Base-by-base conservation (phyloP, 2,113 vertebrate species). In the Gorsachius goisagi region DNA sequence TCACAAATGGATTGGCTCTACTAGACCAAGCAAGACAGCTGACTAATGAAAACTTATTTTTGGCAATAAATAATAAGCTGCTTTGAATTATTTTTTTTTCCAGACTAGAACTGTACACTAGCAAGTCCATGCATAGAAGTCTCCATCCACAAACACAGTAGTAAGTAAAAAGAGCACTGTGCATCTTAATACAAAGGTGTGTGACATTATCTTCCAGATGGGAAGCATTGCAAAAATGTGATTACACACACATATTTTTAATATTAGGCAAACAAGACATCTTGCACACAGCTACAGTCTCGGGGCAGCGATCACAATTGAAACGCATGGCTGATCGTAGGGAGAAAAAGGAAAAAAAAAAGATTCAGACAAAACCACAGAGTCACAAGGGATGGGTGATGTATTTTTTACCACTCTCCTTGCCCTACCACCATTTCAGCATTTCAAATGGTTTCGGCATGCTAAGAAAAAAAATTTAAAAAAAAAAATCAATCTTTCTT, bases 381-480 rank as follows among this genome's bases (percentile, higher is more conserved):
- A 87, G 86, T 89, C 72, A 69, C 69, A 90, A 85, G 93, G 78
- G 76, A 79, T 62, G 75, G 79, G 66, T 77, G 90, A 69, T 62
- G 33, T 45, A 55, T 90, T 96, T 93, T 86, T 85, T 62, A 95
- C 77, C 84, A 82, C 35, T 52, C 81, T 95, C 77, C 66, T 76
- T 49, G 56, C 35, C 73, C 56, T 81, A 41, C 18, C 21, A 41
- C 58, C 49, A 39, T 33, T 68, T 47, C 60, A 76, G 12, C 3
- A 49, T 91, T 93, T 90, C 76, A 28, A 87, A 93, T 21, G 17
- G 85, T 55, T 89, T 86, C 56, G 64, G 60, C 4, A 33, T 24
- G 71, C 78, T 94, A 64, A 96, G 97, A 90, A 82, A 69, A 32
- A 35, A 88, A 90, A 62, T 16, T 12, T 5, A 39, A 30, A 9